These are phyloP conservation scores for Parotocinclus haroldoi DNA, from an alignment of 2,797 vertebrate genomes.

Conservation along the genomic window DNA sequence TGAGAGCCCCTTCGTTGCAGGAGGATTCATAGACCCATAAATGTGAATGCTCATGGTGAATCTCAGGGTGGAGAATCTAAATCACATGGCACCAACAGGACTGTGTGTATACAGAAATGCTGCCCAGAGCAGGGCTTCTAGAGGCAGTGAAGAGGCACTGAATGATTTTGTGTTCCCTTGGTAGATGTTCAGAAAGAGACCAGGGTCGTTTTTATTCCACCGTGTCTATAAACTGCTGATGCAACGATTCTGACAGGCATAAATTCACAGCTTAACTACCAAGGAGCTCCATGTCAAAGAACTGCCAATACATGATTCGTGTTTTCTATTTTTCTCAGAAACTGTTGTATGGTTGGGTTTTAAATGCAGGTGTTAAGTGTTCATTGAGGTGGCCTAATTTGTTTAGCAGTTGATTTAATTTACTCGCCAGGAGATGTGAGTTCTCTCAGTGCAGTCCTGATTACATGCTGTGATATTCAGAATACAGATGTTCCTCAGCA, in stretches of 20 bases:
- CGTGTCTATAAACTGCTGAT: not conserved
- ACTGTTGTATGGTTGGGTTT: too few species aligned
- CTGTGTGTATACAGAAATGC: slow-evolving; percentile 12
- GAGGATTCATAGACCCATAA: slow-evolving; percentile 29
- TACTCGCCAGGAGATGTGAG: too few species aligned
- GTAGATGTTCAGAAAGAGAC: not conserved
- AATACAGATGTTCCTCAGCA: too few species aligned
- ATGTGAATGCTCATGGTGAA: slow-evolving; percentile 20
- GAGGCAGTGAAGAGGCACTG: not conserved
- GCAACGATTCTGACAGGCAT: slow-evolving; percentile 1
- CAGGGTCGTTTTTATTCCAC: slow-evolving; percentile 2
- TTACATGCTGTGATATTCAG: too few species aligned
- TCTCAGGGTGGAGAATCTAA: too few species aligned
- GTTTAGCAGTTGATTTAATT: too few species aligned
- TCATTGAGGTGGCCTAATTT: too few species aligned
- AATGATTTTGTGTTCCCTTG: not conserved
- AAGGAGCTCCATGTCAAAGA: too few species aligned
- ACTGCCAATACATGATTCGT: too few species aligned
- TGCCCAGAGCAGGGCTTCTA: not conserved
- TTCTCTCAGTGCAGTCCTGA: too few species aligned
- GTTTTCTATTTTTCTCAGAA: too few species aligned
- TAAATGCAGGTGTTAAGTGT: too few species aligned
- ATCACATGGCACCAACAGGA: not conserved
- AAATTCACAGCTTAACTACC: slow-evolving; percentile 9
- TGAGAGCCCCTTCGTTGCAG: not conserved